Conservation (phyloP, 2,113 vertebrate species). For the Podiceps cristatus region DNA sequence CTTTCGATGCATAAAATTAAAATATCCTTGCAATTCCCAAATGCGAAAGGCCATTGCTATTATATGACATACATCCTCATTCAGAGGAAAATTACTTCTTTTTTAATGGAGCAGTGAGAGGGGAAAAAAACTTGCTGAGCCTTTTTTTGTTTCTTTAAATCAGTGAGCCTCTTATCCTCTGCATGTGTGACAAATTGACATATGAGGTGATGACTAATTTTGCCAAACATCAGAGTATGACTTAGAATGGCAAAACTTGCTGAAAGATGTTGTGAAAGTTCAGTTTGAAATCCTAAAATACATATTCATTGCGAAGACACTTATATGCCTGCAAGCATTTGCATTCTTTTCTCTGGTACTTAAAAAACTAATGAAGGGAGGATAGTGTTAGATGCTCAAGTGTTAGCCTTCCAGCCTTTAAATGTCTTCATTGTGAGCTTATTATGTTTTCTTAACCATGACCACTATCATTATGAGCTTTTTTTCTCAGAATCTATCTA, state of each 20-base stretch:
- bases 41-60: background rate
- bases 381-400: background rate
- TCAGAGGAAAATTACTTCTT: background rate
- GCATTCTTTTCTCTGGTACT: background rate
- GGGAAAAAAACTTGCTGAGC: background rate
- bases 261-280: background rate
- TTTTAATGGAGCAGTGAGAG: background rate
- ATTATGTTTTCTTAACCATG: background rate
- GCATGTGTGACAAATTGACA: background rate
- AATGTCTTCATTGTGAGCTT: background rate
- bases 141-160: background rate
- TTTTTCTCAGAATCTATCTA: background rate
- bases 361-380: background rate
- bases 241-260: background rate
- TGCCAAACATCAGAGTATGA: background rate
- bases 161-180: background rate
- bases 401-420: background rate
- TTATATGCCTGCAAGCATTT: background rate
- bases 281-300: background rate
- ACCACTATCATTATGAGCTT: background rate
- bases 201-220: background rate
- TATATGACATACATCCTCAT: background rate
- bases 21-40: background rate
- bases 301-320: background rate
- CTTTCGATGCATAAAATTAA: background rate